These are phyloP conservation scores for Cathartes aura DNA, from an alignment of 2,113 vertebrate species.

Conservation along the genomic window DNA sequence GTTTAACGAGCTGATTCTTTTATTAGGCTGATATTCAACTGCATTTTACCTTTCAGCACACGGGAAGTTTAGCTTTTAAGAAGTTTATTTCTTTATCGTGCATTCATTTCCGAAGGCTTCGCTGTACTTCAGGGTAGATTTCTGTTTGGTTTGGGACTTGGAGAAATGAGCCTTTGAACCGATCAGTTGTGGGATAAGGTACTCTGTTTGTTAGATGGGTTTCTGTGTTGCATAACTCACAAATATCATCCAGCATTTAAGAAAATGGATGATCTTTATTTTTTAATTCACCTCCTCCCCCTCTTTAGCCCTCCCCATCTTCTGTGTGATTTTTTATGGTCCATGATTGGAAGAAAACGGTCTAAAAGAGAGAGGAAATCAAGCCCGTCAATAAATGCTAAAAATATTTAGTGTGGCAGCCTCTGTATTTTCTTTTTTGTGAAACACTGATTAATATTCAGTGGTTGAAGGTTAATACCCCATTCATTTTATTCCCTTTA, in stretches of 20 bases:
- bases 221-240: conserved; percentile 14
- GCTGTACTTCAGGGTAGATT: conserved; percentile 32
- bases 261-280: conserved; percentile 1
- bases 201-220: background rate
- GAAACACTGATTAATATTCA: conserved; percentile 97
- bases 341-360: conserved; percentile 68
- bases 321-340: conserved; percentile 25
- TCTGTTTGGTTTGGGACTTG: conserved; percentile 69
- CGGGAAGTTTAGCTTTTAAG: conserved; percentile 51
- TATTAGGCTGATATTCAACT: conserved; percentile 38
- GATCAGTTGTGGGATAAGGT: background rate
- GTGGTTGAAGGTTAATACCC: conserved; percentile 89
- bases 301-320: background rate
- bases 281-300: background rate
- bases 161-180: conserved; percentile 29
- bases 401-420: conserved; percentile 94
- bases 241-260: background rate
- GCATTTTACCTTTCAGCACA: conserved; percentile 20
- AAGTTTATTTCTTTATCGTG: conserved; percentile 64
- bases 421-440: conserved; percentile 93
- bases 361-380: conserved; percentile 75
- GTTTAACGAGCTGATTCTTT: background rate
- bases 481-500: conserved; percentile 87
- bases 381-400: conserved; percentile 83
- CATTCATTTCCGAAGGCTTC: conserved; percentile 68